Base-by-base conservation (phyloP, 2,797 vertebrate genomes). In the Rhabdomys pumilio region DNA sequence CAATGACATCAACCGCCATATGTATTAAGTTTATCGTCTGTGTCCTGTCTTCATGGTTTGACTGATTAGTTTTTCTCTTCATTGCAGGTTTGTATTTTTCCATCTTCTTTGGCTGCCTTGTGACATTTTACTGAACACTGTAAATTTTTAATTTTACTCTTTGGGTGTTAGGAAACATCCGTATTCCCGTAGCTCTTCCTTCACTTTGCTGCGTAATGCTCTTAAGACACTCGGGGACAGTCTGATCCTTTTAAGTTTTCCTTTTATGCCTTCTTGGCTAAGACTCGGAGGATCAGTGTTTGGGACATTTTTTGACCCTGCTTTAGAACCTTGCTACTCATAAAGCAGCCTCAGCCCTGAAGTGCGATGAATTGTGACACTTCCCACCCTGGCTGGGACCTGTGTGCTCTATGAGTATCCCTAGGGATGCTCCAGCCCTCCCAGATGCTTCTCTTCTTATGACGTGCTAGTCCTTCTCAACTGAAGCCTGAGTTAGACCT, bases 141-240 rank as follows among this genome's bases (percentile, higher is more conserved):
- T 90, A 24, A 73, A 83, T 65, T 85, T 44, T 59, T 73, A 95
- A 85, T 89, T 91, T 93, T 2, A 50, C 12, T 44, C 47, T 76
- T 81, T 65, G 31, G 24, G 3, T 85, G 7, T 69, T 65, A n/a
- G 29, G 90, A 92, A 88, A 75, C 17, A 57, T 24, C 22, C 67
- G 4, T n/a, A 77, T 76, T 72, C 53, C 59, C 6, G 15, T 89
- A 75, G 80, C 67, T 72, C 38, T 50, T 84, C 73, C 44, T 91
- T 50, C 77, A 41, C 50, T 88, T 93, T 90, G 1, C 24, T 69
- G 11, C 63, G 19, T 2, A 59, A 82, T 29, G 50, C 26, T 87
- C 41, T 55, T 83, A 83, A 92, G 55, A 79, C 53, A 61, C 24
- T 29, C 67, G 6, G 20, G 24, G 79, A 72, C 47, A 86, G 59